Percentiles rank a stretch among this genome's conserved stretches.
Conservation (phyloP, 2,113 vertebrate genomes). For the Hydrolagus affinis region DNA sequence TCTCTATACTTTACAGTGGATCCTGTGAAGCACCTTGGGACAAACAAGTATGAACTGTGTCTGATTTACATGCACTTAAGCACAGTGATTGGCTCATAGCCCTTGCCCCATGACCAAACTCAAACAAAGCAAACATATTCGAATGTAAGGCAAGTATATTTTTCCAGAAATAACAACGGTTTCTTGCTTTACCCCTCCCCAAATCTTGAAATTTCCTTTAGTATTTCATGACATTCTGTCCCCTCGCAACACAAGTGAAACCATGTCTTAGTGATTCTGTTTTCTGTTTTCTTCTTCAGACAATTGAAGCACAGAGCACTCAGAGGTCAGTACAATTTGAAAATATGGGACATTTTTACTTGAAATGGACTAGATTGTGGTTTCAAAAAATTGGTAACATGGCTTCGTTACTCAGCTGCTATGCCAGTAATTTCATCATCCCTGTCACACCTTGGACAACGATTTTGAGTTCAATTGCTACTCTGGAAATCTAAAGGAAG, state of each 20-base stretch:
- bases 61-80: too few species aligned
- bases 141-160: too few species aligned
- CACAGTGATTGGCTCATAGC: too few species aligned
- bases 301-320: background rate
- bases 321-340: background rate
- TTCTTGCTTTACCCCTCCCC: too few species aligned
- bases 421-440: background rate
- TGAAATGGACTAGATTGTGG: conserved; percentile 1
- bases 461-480: conserved; percentile 2
- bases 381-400: background rate
- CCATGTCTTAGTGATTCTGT: background rate
- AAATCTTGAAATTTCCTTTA: background rate
- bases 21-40: too few species aligned
- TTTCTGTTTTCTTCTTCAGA: background rate
- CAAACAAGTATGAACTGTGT: too few species aligned
- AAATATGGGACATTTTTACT: background rate
- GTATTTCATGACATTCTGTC: background rate
- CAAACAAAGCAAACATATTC: too few species aligned
- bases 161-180: too few species aligned
- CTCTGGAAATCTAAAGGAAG: conserved; percentile 27
- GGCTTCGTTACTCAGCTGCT: background rate
- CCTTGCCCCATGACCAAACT: too few species aligned
- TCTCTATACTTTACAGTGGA: too few species aligned
- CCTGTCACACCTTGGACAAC: background rate
- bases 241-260: background rate